These are phyloP conservation scores for Dasypogon diadema DNA, from an alignment of 2,888 invertebrate species.

Conservation along the genomic window DNA sequence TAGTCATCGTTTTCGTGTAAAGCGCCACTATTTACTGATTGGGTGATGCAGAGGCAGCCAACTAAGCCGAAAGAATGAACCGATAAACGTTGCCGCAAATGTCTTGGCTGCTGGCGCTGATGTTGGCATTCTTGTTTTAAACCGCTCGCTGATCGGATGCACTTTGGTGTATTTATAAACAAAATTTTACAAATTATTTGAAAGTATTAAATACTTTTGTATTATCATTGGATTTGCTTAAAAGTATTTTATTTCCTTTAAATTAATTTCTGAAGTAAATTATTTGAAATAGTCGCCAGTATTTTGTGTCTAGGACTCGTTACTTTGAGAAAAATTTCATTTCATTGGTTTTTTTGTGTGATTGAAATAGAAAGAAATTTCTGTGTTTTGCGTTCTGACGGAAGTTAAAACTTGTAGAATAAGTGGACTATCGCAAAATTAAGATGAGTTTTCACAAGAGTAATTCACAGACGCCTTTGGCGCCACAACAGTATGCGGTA, in stretches of 20 bases:
- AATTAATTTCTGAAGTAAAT: not conserved
- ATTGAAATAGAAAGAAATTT: not conserved
- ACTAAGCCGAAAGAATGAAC: conserved; percentile 52
- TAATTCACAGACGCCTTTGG: conserved; percentile 67
- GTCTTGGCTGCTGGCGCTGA: conserved; percentile 49
- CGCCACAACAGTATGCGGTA: conserved; percentile 66
- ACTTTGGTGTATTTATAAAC: conserved; percentile 34
- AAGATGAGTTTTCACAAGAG: conserved; percentile 68
- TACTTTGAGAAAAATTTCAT: not conserved
- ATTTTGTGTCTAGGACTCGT: conserved; percentile 7
- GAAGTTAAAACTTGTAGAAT: not conserved
- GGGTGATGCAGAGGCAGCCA: conserved; percentile 44
- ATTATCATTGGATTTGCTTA: conserved; percentile 12
- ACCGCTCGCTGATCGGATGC: conserved; percentile 68
- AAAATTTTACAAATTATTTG: not conserved
- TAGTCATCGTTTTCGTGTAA: not conserved
- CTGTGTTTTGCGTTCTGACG: not conserved
- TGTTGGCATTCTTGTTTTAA: conserved; percentile 69
- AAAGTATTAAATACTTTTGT: not conserved
- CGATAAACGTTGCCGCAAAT: conserved; percentile 10
- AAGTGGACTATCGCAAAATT: conserved; percentile 34
- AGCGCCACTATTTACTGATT: too few relatives aligned
- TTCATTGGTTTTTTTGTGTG: too few relatives aligned
- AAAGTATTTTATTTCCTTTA: not conserved
- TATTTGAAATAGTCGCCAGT: not conserved